These are phyloP conservation scores for Malurus splendens DNA, from an alignment of 2,797 vertebrate species.

Conservation along the genomic window DNA sequence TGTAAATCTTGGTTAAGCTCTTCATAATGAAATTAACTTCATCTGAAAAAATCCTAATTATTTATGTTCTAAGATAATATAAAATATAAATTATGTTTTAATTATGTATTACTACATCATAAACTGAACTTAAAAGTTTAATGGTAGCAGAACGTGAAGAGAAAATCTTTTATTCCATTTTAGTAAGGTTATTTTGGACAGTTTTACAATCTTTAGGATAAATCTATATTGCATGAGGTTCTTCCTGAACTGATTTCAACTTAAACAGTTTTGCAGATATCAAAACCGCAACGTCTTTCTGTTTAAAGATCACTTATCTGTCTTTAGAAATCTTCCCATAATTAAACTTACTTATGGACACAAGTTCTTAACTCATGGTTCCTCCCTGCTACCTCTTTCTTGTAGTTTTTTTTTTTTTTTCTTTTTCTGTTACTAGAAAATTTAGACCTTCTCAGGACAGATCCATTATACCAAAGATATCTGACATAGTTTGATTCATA, in stretches of 20 bases:
- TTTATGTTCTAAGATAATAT: not conserved
- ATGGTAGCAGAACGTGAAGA: not conserved
- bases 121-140: not conserved
- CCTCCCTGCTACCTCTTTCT: not conserved
- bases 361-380: not conserved
- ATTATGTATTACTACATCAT: not conserved
- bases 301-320: not conserved
- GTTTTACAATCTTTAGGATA: not conserved
- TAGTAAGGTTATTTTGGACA: not conserved
- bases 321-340: not conserved
- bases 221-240: not conserved
- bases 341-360: not conserved
- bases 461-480: fast-evolving
- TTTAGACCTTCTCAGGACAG: not conserved
- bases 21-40: not conserved
- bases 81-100: not conserved
- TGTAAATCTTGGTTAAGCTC: not conserved
- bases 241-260: not conserved
- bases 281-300: not conserved
- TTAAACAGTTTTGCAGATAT: not conserved
- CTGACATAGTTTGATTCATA: not conserved
- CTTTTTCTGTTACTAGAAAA: not conserved
- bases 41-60: not conserved
- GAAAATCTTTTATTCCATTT: not conserved
- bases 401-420: not conserved